Base-by-base conservation (phyloP, 1,140 invertebrate genomes). In the Ips typographus region DNA sequence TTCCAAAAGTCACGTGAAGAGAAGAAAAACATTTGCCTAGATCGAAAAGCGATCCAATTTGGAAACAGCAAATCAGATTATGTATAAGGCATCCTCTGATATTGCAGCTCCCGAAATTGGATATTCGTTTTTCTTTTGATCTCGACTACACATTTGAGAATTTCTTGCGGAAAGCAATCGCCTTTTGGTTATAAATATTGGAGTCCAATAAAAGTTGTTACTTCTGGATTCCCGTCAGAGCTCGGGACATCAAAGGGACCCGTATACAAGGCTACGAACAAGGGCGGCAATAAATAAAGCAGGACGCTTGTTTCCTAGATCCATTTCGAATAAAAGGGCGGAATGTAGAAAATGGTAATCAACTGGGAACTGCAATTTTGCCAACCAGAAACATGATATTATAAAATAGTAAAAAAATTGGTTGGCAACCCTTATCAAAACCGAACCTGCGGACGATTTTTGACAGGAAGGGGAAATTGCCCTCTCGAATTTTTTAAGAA, bases 151-250 rank as follows among this genome's bases (percentile, higher is more conserved):
- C 66, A 62, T 68, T 68, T 62, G 66, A 68, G 66, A 68, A 56
- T 68, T 68, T 62, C 58, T 67, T 68, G 66, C 58, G 66, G 58
- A 68, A 68, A 68, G 66, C 66, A 68, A 68, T 68, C 66, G 66
- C 58, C 66, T 68, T 68, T 64, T 61, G 56, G 71, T 77, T 78
- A 79, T 79, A 79, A 79, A 79, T 79, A 79, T 79, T 78, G 72
- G 72, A 79, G 76, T 75, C 77, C 78, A 79, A 79, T 79, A 79
- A 79, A 79, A 78, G 77, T 79, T 79, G 78, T 79, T 78, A 79
- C 78, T 61, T 68, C 47, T 68, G 49, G 66, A 62, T 61, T 68
- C 59, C 66, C 52, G 59, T 68, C 66, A 68, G 58, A 62, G n/a
- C 39, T 53, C 42, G 58, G 58, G 59, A 68, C 66, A 68, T 68